These are phyloP conservation scores for Drosophila hamatofila DNA, from an alignment of 2,888 invertebrate species.

Conservation along the genomic window DNA sequence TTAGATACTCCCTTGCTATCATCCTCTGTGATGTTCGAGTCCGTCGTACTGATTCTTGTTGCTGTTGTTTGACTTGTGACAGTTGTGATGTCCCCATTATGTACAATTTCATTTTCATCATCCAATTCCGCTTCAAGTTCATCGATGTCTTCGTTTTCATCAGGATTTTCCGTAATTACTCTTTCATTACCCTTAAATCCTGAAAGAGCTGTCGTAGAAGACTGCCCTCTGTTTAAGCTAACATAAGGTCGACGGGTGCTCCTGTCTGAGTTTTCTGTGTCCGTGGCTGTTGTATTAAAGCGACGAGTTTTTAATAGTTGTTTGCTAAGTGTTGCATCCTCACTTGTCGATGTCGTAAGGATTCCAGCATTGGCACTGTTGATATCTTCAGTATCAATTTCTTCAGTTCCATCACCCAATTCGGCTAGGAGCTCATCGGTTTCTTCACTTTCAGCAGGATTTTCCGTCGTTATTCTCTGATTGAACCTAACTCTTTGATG, in stretches of 20 bases:
- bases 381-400: not conserved
- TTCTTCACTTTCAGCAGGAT: conserved; percentile 3
- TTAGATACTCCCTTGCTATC: not conserved
- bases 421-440: conserved; percentile 31
- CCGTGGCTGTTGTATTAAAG: conserved; percentile 12
- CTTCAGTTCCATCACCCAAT: conserved; percentile 38
- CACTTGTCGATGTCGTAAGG: not conserved
- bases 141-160: not conserved
- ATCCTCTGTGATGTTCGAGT: not conserved
- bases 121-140: not conserved
- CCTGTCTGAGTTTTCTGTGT: not conserved
- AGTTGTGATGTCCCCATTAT: not conserved
- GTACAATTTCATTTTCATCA: conserved; percentile 1
- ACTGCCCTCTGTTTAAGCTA: not conserved
- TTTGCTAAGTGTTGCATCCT: not conserved
- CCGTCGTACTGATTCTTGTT: not conserved
- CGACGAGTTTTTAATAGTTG: conserved; percentile 2
- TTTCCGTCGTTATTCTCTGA: conserved; percentile 17
- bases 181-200: not conserved
- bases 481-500: conserved; percentile 14
- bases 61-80: not conserved
- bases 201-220: not conserved
- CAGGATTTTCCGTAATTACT: not conserved
- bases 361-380: not conserved
- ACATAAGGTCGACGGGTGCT: not conserved